phyloP scores from a whole-genome alignment of 2,888 invertebrate genomes.

The Coecobrya sp. region DNA sequence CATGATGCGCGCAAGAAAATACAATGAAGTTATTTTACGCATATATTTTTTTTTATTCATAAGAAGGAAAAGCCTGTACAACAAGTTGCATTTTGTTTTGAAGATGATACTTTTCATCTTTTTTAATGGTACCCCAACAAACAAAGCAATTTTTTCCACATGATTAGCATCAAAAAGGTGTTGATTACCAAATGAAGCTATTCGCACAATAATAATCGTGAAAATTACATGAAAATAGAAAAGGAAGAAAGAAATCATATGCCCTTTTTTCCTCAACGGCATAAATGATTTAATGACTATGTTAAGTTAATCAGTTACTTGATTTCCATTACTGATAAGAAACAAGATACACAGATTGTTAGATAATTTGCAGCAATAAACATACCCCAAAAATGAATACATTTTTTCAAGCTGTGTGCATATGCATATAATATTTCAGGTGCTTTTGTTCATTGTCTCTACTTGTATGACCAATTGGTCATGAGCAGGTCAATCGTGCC shows the following conservation, averaged over 20 bases:
- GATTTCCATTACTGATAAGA: no score
- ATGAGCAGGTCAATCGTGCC: constrained; percentile 56
- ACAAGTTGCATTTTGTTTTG: constrained; percentile 9
- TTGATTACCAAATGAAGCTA: constrained; percentile 20
- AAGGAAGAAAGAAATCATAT: neutral
- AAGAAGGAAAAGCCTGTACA: neutral
- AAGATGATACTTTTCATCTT: constrained; percentile 6
- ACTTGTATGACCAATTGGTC: constrained; percentile 46
- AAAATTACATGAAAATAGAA: neutral
- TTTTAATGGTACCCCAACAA: no score
- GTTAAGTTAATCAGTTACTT: no score
- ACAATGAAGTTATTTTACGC: neutral
- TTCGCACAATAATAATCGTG: neutral
- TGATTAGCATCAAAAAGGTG: neutral
- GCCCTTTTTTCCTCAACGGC: no score
- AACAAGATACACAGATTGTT: no score
- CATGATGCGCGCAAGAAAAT: neutral
- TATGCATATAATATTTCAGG: neutral
- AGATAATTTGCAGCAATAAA: no score
- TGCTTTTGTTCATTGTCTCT: neutral
- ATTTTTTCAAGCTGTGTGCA: neutral
- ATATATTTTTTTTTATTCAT: no score
- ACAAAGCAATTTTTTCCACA: neutral
- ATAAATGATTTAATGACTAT: no score
- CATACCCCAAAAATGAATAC: no score